Percentiles rank a stretch among this genome's conserved stretches.
phyloP scores from a whole-genome alignment of 2,888 invertebrate genomes.

The Tholera decimalis region DNA sequence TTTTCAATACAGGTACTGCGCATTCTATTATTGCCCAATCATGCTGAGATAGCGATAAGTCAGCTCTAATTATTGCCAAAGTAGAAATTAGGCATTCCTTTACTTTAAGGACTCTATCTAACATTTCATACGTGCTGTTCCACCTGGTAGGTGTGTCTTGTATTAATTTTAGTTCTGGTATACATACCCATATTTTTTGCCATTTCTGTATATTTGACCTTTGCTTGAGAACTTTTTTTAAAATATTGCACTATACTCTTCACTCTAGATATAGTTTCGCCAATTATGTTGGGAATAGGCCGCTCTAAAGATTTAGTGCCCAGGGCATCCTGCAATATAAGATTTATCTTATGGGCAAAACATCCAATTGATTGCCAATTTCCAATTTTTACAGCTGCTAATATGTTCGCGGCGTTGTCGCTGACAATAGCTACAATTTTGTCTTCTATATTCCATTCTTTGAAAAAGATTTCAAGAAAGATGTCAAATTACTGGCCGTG shows the following conservation, averaged over 20 bases:
- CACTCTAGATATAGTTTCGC: constrained; percentile 1
- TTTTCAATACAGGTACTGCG: not conserved
- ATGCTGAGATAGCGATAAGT: not conserved
- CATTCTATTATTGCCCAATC: constrained; percentile 5
- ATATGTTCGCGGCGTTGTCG: no score
- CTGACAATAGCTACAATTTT: not conserved
- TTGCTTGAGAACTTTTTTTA: not conserved
- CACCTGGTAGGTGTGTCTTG: constrained; percentile 1
- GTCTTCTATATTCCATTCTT: constrained; percentile 10
- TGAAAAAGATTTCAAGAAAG: constrained; percentile 3
- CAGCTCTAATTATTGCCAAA: constrained; percentile 5
- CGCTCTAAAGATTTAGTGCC: constrained; percentile 11
- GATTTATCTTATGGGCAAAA: constrained; percentile 20
- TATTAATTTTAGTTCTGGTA: not conserved
- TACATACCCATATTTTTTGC: no score
- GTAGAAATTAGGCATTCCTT: constrained; percentile 4
- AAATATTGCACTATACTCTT: constrained; percentile 4
- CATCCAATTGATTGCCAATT: not conserved
- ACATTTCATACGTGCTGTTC: constrained; percentile 6
- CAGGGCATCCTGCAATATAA: constrained; percentile 7
- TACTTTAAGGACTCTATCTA: constrained; percentile 1
- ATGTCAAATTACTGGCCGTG: not conserved
- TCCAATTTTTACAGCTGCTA: not conserved
- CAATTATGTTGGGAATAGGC: constrained; percentile 9
- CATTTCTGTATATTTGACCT: not conserved